Evolutionary conservation across 2,888 invertebrate species (phyloP).

Genomic region (Hyposoter didymator): DNA sequence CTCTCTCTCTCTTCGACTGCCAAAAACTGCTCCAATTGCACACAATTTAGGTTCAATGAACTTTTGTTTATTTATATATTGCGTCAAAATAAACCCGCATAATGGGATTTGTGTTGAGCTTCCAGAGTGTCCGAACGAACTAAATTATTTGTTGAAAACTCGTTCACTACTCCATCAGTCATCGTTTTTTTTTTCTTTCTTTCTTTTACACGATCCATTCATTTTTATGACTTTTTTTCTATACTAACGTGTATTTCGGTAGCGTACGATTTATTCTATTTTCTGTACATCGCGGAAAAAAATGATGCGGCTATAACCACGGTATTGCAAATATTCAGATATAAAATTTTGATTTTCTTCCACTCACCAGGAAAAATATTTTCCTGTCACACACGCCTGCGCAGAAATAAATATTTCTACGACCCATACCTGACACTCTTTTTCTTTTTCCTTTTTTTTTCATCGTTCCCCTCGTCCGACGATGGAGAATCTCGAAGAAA

Average conservation of each 20-base stretch:
- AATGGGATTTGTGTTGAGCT: slow-evolving; percentile 57
- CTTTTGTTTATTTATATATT: slow-evolving; percentile 68
- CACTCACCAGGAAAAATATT: slow-evolving; percentile 34
- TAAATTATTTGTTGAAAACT: slow-evolving; percentile 36
- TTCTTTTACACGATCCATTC: not conserved
- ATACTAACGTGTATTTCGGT: not conserved
- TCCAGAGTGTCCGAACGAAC: slow-evolving; percentile 42
- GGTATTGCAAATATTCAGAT: slow-evolving; percentile 33
- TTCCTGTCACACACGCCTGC: not conserved
- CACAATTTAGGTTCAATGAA: slow-evolving; percentile 63
- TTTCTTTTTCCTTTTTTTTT: slow-evolving; percentile 12
- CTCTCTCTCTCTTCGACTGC: not conserved
- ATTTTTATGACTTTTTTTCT: not conserved
- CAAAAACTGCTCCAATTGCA: slow-evolving; percentile 24
- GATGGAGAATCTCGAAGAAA: slow-evolving; percentile 55
- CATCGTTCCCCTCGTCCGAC: slow-evolving; percentile 50
- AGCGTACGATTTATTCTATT: not conserved
- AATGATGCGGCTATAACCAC: slow-evolving; percentile 4
- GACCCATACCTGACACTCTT: slow-evolving; percentile 8
- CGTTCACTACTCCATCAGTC: slow-evolving; percentile 10
- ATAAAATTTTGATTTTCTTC: slow-evolving; percentile 5
- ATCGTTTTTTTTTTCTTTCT: slow-evolving; percentile 4
- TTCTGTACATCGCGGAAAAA: not conserved
- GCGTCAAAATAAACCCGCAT: slow-evolving; percentile 65
- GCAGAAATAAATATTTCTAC: slow-evolving; percentile 57